Evolutionary conservation across 2,888 invertebrate genomes (phyloP).

Genomic region (Campopleginae sp.): DNA sequence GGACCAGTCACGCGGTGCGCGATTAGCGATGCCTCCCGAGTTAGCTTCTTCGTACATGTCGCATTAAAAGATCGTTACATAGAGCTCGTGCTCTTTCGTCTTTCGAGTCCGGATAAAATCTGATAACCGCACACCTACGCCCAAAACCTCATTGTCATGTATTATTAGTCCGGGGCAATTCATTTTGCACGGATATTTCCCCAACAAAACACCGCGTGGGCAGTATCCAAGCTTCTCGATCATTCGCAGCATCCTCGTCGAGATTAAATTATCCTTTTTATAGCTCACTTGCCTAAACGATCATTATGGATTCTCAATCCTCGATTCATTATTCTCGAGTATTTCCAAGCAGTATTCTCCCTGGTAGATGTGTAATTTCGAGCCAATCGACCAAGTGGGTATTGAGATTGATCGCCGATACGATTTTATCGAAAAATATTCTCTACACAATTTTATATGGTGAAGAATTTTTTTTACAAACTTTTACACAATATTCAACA

Average conservation of each 20-base stretch:
- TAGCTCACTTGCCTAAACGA: background rate
- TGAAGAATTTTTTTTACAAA: too few species aligned
- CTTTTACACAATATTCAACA: too few species aligned
- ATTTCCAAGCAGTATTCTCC: background rate
- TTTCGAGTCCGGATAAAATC: background rate
- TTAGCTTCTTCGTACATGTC: background rate
- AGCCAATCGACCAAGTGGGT: too few species aligned
- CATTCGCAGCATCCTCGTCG: background rate
- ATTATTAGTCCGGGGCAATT: background rate
- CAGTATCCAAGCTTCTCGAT: background rate
- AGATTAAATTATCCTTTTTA: background rate
- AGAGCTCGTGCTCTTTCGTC: conserved; percentile 34
- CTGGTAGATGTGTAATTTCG: too few species aligned
- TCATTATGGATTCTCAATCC: background rate
- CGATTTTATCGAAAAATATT: too few species aligned
- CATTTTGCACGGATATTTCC: background rate
- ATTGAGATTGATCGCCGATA: too few species aligned
- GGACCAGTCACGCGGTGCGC: background rate
- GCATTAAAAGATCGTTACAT: conserved; percentile 37
- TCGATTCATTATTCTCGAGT: background rate
- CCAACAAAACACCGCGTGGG: background rate
- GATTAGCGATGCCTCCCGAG: conserved; percentile 22
- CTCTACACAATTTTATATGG: too few species aligned
- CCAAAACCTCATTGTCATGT: conserved; percentile 2
- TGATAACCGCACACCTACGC: background rate